Percentiles rank a stretch among this genome's conserved stretches.
Conservation (phyloP, 2,888 invertebrate species). For the Rapana venosa region DNA sequence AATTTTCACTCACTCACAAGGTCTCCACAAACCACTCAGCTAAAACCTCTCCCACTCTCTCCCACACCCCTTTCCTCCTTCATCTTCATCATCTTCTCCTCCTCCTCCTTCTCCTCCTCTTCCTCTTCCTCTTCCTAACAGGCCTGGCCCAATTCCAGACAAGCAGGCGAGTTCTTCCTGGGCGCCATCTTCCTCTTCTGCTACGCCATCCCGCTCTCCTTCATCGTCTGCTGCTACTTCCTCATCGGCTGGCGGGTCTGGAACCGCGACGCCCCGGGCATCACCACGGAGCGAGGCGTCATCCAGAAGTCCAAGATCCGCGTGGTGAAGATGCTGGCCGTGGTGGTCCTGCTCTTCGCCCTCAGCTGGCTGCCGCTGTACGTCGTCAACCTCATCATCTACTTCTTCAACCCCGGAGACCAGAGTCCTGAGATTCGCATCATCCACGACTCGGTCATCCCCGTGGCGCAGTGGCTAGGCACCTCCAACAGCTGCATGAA, state of each 20-base stretch:
- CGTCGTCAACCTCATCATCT: slow-evolving; percentile 87
- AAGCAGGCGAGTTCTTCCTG: slow-evolving; percentile 91
- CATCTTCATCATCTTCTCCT: no score
- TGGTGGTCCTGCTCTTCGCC: slow-evolving; percentile 94
- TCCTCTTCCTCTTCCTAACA: slow-evolving; percentile 54
- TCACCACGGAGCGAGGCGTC: slow-evolving; percentile 79
- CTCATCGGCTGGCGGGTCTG: slow-evolving; percentile 94
- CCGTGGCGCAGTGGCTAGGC: slow-evolving; percentile 55
- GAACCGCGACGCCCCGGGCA: slow-evolving; percentile 91
- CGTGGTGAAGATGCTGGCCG: slow-evolving; percentile 95
- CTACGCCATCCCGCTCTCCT: slow-evolving; percentile 92
- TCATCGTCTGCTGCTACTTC: slow-evolving; percentile 94
- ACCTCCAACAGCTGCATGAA: slow-evolving; percentile 92
- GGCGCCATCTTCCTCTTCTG: slow-evolving; percentile 92
- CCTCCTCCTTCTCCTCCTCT: no score
- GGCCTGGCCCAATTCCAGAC: slow-evolving; percentile 89
- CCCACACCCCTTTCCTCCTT: no score
- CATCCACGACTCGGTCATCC: slow-evolving; percentile 82
- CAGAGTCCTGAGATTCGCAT: slow-evolving; percentile 88
- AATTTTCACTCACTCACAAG: no score
- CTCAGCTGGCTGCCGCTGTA: slow-evolving; percentile 95
- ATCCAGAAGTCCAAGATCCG: slow-evolving; percentile 93
- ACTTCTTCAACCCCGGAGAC: slow-evolving; percentile 43
- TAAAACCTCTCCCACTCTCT: no score
- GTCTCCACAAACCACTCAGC: no score